Evolutionary conservation across 2,113 vertebrate species (phyloP).

Genomic region (Poecilia latipinna): DNA sequence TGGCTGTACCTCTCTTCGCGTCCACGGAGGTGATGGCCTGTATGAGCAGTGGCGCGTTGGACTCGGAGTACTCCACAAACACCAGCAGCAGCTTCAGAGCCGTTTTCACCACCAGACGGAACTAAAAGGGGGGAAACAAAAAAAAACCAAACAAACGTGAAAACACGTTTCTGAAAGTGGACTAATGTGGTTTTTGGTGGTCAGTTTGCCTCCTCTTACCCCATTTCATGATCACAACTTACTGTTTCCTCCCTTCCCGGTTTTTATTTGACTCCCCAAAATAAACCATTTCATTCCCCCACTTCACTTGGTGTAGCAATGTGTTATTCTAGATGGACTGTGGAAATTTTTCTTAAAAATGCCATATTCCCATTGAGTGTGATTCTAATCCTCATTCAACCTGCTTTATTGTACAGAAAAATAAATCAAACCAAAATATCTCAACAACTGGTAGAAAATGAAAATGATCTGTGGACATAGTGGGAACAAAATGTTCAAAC

Average conservation of each 20-base stretch:
- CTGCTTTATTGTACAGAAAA: not conserved
- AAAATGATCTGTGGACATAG: not conserved
- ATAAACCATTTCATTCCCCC: not conserved
- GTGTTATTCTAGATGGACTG: not conserved
- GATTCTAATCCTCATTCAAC: no score
- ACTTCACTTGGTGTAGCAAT: not conserved
- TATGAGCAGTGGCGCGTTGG: constrained; percentile 86
- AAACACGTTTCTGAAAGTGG: not conserved
- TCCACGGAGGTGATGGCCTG: constrained; percentile 86
- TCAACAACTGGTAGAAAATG: no score
- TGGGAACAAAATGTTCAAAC: not conserved
- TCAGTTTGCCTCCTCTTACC: no score
- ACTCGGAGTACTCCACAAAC: constrained; percentile 94
- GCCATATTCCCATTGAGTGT: no score
- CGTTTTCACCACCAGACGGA: constrained; percentile 94
- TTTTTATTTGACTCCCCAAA: not conserved
- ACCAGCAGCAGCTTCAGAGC: constrained; percentile 93
- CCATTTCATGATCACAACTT: not conserved
- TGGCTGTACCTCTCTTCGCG: constrained; percentile 84
- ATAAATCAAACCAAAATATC: not conserved
- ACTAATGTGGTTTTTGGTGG: no score
- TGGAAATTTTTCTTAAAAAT: not conserved
- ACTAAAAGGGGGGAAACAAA: constrained; percentile 72
- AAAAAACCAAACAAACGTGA: not conserved
- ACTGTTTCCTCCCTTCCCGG: not conserved